Evolutionary conservation across 2,888 invertebrate genomes (phyloP).

Genomic region (Hyppa rectilinea): DNA sequence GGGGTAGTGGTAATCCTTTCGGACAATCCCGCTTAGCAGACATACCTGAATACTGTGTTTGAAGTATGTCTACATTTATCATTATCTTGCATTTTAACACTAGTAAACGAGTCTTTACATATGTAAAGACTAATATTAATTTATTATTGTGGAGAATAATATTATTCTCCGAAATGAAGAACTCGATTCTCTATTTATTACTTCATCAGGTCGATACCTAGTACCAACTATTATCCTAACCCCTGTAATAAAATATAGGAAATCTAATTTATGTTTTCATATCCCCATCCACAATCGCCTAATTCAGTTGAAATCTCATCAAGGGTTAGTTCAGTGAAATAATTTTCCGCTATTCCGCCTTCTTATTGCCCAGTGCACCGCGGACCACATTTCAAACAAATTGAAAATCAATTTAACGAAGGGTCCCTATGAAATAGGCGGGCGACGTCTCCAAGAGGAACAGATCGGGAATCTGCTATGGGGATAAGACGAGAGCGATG

Average conservation of each 20-base stretch:
- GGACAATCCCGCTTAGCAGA: too few species aligned
- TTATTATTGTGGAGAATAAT: too few species aligned
- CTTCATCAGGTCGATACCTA: slow-evolving; percentile 12
- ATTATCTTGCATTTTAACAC: background rate
- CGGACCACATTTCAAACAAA: slow-evolving; percentile 89
- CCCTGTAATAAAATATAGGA: slow-evolving; percentile 59
- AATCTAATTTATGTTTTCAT: slow-evolving; percentile 60
- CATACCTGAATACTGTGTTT: background rate
- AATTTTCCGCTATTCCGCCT: slow-evolving; percentile 88
- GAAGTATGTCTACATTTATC: background rate
- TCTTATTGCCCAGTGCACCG: slow-evolving; percentile 85
- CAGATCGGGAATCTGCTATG: slow-evolving; percentile 54
- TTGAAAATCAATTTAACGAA: slow-evolving; percentile 89
- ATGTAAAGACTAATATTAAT: too few species aligned
- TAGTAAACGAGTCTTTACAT: too few species aligned
- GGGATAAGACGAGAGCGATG: slow-evolving; percentile 16
- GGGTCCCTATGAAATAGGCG: slow-evolving; percentile 81
- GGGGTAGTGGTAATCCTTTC: too few species aligned
- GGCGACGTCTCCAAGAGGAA: slow-evolving; percentile 71
- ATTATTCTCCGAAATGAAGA: background rate
- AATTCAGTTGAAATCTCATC: slow-evolving; percentile 84
- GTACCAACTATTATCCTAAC: slow-evolving; percentile 16
- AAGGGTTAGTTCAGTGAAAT: slow-evolving; percentile 82
- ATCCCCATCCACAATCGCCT: slow-evolving; percentile 63
- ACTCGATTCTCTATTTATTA: background rate